phyloP scores from a whole-genome alignment of 2,888 invertebrate species.

The Hipparchia semele region DNA sequence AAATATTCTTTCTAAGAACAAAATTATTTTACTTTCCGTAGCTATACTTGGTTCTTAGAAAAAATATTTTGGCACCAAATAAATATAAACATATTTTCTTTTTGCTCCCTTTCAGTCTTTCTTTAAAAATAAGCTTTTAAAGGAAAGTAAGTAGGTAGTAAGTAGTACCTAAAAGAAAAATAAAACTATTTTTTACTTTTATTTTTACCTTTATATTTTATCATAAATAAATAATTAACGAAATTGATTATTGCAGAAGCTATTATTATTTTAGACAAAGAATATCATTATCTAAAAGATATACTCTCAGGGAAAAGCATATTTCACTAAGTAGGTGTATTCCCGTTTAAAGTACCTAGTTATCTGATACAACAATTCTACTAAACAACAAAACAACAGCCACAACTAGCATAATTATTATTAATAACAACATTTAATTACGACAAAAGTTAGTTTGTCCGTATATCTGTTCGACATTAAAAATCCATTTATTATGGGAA shows the following conservation, averaged over 20 bases:
- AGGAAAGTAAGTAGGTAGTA: too few species aligned
- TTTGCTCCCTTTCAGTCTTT: too few species aligned
- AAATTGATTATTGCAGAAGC: not conserved
- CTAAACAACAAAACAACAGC: slow-evolving; percentile 4
- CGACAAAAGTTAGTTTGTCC: slow-evolving; percentile 37
- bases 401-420: slow-evolving; percentile 29
- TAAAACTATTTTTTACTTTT: too few species aligned
- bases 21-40: too few species aligned
- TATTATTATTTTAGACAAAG: not conserved
- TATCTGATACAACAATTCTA: not conserved
- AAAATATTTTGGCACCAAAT: too few species aligned
- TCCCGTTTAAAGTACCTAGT: not conserved
- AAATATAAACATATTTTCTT: too few species aligned
- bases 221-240: not conserved
- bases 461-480: slow-evolving; percentile 65
- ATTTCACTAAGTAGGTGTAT: not conserved
- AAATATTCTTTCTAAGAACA: too few species aligned
- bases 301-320: not conserved
- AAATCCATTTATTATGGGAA: slow-evolving; percentile 69
- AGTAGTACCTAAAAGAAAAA: too few species aligned
- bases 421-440: slow-evolving; percentile 37
- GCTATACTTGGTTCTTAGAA: too few species aligned
- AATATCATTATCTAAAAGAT: too few species aligned
- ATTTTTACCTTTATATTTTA: too few species aligned
- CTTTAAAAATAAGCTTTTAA: too few species aligned